These are phyloP conservation scores for Littorina saxatilis DNA, from an alignment of 1,140 invertebrate species.

Conservation along the genomic window DNA sequence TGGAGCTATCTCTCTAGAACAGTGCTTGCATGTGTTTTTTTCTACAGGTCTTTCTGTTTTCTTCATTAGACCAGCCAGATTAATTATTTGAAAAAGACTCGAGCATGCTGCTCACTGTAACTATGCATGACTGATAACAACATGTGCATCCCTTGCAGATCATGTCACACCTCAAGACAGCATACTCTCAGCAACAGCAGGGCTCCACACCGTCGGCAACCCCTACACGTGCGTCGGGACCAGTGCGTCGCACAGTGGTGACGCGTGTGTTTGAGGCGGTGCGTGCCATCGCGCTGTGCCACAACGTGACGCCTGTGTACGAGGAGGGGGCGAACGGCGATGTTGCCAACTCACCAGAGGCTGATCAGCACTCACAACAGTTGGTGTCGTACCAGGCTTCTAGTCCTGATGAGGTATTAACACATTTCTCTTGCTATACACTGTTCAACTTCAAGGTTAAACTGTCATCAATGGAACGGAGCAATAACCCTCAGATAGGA, in stretches of 20 bases:
- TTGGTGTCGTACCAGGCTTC: conserved; percentile 87
- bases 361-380: conserved; percentile 71
- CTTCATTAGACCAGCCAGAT: too few relatives aligned
- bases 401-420: conserved; percentile 94
- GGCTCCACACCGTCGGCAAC: conserved; percentile 44
- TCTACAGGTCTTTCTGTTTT: too few relatives aligned
- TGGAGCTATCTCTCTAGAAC: too few relatives aligned
- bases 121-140: too few relatives aligned
- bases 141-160: too few relatives aligned
- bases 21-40: too few relatives aligned
- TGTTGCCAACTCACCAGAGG: conserved; percentile 70
- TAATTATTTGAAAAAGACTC: too few relatives aligned
- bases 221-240: conserved; percentile 53
- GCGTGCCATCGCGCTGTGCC: conserved; percentile 95
- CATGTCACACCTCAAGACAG: conserved; percentile 65
- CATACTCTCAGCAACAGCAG: conserved; percentile 58
- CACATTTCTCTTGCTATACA: too few relatives aligned
- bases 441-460: too few relatives aligned
- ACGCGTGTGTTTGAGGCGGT: conserved; percentile 93
- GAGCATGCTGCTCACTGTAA: too few relatives aligned
- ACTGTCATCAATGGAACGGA: too few relatives aligned
- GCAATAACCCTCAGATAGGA: too few relatives aligned
- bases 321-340: conserved; percentile 78
- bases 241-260: conserved; percentile 78
- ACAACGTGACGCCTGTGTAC: conserved; percentile 99